Evolutionary conservation across 2,113 vertebrate species (phyloP).

Genomic region (Sprattus sprattus): DNA sequence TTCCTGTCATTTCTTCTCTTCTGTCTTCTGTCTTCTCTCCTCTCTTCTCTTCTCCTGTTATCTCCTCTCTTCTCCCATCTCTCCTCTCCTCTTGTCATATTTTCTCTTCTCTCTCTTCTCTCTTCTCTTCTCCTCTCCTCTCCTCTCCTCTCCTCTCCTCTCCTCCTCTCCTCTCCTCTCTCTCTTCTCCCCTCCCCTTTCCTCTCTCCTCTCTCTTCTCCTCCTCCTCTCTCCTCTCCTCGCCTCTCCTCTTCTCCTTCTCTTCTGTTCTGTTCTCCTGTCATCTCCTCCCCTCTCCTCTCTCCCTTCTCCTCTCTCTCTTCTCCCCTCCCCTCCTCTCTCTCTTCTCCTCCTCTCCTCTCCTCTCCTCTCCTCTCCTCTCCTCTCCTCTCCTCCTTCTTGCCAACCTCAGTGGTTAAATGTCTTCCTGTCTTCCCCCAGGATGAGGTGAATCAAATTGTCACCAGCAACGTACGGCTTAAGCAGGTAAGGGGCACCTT

Average conservation of each 20-base stretch:
- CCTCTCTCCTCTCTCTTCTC: neutral
- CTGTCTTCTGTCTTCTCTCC: no score
- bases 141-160: neutral
- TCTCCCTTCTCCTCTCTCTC: no score
- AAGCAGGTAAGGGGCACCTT: slow-evolving; percentile 78
- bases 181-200: neutral
- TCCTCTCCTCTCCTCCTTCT: neutral
- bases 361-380: no score
- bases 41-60: no score
- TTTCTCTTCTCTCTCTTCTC: neutral
- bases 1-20: no score
- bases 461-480: slow-evolving; percentile 83
- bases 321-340: no score
- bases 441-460: slow-evolving; percentile 93
- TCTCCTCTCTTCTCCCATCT: slow-evolving; percentile 1
- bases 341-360: neutral
- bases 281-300: neutral
- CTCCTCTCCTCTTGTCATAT: neutral
- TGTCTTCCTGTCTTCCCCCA: slow-evolving; percentile 46
- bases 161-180: neutral
- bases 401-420: no score
- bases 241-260: neutral
- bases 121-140: neutral
- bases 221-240: neutral
- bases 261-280: neutral